Evolutionary conservation across 2,888 invertebrate genomes (phyloP).

Genomic region (Anorthoa munda): DNA sequence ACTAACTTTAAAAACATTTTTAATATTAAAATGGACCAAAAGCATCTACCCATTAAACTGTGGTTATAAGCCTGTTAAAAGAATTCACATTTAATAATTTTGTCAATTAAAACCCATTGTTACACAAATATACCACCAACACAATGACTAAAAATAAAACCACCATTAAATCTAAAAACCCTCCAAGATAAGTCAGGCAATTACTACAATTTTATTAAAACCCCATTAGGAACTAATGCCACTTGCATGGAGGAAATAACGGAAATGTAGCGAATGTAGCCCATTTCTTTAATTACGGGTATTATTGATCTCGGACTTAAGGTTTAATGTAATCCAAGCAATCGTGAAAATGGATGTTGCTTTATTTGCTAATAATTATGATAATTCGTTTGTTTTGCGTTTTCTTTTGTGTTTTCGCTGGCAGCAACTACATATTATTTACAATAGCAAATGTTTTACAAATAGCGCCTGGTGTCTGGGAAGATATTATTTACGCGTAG

Average conservation of each 20-base stretch:
- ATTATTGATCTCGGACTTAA: constrained; percentile 50
- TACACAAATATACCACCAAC: background rate
- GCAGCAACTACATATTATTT: too few species aligned
- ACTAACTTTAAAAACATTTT: too few species aligned
- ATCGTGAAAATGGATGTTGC: constrained; percentile 30
- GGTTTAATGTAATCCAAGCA: constrained; percentile 32
- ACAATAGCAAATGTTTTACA: too few species aligned
- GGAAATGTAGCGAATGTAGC: constrained; percentile 41
- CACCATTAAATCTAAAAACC: constrained; percentile 9
- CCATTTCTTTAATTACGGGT: constrained; percentile 62
- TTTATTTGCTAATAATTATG: constrained; percentile 41
- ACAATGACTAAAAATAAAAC: background rate
- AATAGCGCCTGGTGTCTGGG: too few species aligned
- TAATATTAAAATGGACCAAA: too few species aligned
- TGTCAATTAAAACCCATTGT: too few species aligned
- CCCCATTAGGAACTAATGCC: constrained; percentile 54
- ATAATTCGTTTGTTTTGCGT: constrained; percentile 35
- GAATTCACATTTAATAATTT: too few species aligned
- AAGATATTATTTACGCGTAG: too few species aligned
- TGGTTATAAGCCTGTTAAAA: too few species aligned
- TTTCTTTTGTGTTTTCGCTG: constrained; percentile 8
- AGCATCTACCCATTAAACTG: too few species aligned
- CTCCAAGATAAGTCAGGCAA: constrained; percentile 38
- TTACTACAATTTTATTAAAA: constrained; percentile 61
- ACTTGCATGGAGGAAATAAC: constrained; percentile 39